These are phyloP conservation scores for Neomicropteryx cornuta DNA, from an alignment of 1,140 invertebrate genomes.

Conservation along the genomic window DNA sequence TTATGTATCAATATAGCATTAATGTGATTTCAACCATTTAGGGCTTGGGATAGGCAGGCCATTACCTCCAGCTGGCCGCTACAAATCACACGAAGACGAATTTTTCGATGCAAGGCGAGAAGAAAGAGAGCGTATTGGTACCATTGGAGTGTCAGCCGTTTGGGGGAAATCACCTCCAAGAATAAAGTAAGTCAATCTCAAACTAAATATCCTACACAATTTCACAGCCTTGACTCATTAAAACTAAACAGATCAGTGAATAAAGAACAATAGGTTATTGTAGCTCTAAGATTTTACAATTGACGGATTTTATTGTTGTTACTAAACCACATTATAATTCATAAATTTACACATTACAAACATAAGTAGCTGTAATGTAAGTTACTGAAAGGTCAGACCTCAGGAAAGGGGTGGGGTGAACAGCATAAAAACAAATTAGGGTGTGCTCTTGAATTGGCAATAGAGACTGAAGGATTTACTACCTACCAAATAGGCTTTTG, in stretches of 20 bases:
- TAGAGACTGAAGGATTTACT: too few relatives aligned
- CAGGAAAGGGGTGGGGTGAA: too few relatives aligned
- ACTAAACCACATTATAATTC: too few relatives aligned
- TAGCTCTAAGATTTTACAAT: constrained; percentile 4
- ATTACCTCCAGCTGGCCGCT: constrained; percentile 17
- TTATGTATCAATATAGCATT: not conserved
- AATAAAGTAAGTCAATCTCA: constrained; percentile 48
- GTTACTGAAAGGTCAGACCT: too few relatives aligned
- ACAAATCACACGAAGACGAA: constrained; percentile 42
- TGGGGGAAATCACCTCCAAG: constrained; percentile 62
- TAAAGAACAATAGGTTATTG: constrained; percentile 12
- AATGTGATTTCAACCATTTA: constrained; percentile 8
- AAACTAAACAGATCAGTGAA: constrained; percentile 1
- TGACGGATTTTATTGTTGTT: too few relatives aligned
- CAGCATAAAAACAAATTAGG: too few relatives aligned
- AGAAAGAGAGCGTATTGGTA: constrained; percentile 60
- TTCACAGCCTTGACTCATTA: not conserved
- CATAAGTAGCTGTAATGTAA: too few relatives aligned
- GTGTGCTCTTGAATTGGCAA: too few relatives aligned
- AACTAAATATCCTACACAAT: constrained; percentile 6
- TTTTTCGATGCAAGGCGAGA: constrained; percentile 52
- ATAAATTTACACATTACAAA: too few relatives aligned
- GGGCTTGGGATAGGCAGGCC: constrained; percentile 20
- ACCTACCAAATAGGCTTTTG: too few relatives aligned
- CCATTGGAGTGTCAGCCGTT: constrained; percentile 50